phyloP scores from a whole-genome alignment of 2,113 vertebrate genomes.

The Hippocampus zosterae region DNA sequence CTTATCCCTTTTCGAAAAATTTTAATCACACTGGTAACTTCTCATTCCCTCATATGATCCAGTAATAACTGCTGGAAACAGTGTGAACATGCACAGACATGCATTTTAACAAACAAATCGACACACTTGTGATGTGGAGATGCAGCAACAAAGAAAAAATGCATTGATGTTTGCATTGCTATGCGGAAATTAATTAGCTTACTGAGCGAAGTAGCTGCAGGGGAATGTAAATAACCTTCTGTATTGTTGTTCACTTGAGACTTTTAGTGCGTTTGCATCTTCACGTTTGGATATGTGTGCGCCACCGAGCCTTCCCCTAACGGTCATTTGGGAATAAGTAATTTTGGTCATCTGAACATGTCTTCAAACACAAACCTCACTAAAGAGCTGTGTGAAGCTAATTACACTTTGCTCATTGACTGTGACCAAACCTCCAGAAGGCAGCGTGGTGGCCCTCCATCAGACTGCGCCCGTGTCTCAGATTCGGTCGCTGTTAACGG shows the following conservation, averaged over 20 bases:
- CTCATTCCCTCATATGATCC: too few relatives aligned
- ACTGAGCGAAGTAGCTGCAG: conserved; percentile 20
- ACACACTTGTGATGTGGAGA: conserved; percentile 34
- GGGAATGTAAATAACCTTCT: conserved; percentile 37
- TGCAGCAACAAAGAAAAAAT: conserved; percentile 39
- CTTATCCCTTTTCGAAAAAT: too few relatives aligned
- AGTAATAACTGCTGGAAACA: not conserved
- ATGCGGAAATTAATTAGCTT: conserved; percentile 43
- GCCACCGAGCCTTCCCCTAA: not conserved
- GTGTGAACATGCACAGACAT: conserved; percentile 17
- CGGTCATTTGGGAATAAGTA: not conserved
- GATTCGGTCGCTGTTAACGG: not conserved
- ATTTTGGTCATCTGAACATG: conserved; percentile 7
- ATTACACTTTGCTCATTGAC: not conserved
- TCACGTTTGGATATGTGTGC: conserved; percentile 3
- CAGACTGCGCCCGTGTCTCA: not conserved
- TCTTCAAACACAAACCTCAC: conserved; percentile 3
- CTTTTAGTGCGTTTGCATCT: conserved; percentile 9
- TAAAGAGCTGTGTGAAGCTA: not conserved
- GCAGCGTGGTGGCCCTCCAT: not conserved
- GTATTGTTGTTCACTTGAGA: conserved; percentile 20
- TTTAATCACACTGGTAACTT: too few relatives aligned
- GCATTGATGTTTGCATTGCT: conserved; percentile 36
- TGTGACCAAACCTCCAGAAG: not conserved
- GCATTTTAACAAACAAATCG: conserved; percentile 6